These are phyloP conservation scores for Drosophila persimilis DNA, from an alignment of 1,140 invertebrate species.

Conservation along the genomic window DNA sequence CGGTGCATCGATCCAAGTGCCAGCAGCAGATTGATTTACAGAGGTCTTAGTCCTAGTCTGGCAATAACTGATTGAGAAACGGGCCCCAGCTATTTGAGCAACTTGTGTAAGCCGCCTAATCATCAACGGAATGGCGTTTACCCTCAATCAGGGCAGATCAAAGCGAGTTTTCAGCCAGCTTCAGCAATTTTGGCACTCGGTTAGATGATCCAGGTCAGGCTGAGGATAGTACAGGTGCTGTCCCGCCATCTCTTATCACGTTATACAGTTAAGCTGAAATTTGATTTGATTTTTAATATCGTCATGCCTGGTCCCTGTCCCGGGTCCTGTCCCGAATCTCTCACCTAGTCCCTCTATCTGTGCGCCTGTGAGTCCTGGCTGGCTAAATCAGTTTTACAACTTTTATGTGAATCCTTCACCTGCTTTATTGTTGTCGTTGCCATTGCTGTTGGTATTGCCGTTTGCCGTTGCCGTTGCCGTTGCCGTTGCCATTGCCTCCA, in stretches of 20 bases:
- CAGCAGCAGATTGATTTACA: slow-evolving; percentile 39
- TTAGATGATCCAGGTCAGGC: background rate
- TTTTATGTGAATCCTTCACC: slow-evolving; percentile 70
- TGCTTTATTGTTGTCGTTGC: slow-evolving; percentile 50
- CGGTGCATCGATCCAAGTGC: slow-evolving; percentile 43
- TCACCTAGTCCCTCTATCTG: background rate
- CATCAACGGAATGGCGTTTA: slow-evolving; percentile 3
- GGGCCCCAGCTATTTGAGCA: slow-evolving; percentile 5
- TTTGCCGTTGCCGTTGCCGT: slow-evolving; percentile 36
- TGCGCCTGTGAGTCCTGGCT: slow-evolving; percentile 4
- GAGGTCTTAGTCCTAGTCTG: background rate
- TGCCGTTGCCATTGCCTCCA: slow-evolving; percentile 22
- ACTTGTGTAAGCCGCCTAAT: slow-evolving; percentile 18
- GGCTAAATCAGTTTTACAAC: slow-evolving; percentile 65
- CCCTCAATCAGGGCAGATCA: slow-evolving; percentile 1
- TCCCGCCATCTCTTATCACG: slow-evolving; percentile 8
- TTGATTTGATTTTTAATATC: slow-evolving; percentile 71
- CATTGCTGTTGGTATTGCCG: slow-evolving; percentile 27
- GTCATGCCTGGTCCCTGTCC: slow-evolving; percentile 9
- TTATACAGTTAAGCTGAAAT: slow-evolving; percentile 53
- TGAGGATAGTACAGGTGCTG: background rate
- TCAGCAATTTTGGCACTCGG: background rate
- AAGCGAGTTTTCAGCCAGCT: background rate
- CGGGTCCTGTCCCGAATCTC: background rate
- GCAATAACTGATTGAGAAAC: slow-evolving; percentile 20